Conservation (phyloP, 2,797 vertebrate genomes). For the Aphelocoma californica region DNA sequence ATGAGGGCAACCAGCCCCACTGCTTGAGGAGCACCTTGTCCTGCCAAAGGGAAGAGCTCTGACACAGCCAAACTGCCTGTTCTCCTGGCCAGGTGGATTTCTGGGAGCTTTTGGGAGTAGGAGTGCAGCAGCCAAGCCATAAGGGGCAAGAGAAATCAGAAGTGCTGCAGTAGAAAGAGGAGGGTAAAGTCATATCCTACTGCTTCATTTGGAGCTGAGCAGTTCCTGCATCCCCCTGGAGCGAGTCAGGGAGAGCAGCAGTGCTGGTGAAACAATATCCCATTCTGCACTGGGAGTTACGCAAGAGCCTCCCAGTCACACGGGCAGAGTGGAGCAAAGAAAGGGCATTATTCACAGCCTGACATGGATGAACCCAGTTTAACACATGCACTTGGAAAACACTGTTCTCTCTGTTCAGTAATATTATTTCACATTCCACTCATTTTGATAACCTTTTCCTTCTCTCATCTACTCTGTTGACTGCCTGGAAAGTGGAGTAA, state of each 20-base stretch:
- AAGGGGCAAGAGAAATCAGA: background rate
- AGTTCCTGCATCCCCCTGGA: background rate
- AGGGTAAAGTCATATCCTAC: background rate
- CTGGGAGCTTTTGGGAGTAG: background rate
- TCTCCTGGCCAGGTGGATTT: background rate
- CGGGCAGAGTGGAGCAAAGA: constrained; percentile 43
- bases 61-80: background rate
- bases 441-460: constrained; percentile 75
- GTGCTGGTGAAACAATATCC: constrained; percentile 55
- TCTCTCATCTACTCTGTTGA: background rate
- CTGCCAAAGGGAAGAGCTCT: background rate
- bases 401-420: constrained; percentile 72
- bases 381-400: constrained; percentile 68
- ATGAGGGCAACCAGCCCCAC: background rate
- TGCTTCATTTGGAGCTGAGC: background rate
- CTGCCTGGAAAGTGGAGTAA: background rate
- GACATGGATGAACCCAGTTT: constrained; percentile 54
- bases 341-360: constrained; percentile 71
- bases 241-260: background rate
- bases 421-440: constrained; percentile 73
- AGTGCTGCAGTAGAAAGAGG: background rate
- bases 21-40: background rate
- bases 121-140: background rate
- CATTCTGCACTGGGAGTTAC: constrained; percentile 60
- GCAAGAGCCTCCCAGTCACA: constrained; percentile 63